phyloP scores from a whole-genome alignment of 2,888 invertebrate genomes.

The Aporophyla nigra region DNA sequence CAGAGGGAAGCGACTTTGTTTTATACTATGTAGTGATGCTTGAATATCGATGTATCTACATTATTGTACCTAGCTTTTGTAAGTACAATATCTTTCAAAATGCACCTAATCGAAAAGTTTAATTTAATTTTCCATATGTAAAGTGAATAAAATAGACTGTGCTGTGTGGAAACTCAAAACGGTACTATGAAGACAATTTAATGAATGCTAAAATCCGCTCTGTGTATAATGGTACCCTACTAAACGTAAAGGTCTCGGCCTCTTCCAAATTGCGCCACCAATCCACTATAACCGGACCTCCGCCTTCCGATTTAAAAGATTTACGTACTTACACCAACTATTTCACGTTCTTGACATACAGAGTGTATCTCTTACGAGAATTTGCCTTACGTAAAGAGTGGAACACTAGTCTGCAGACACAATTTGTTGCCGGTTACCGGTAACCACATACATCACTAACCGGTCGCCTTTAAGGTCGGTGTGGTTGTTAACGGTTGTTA shows the following conservation, averaged over 20 bases:
- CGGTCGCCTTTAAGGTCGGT: constrained; percentile 34
- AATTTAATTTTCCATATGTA: not conserved
- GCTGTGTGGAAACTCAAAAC: not conserved
- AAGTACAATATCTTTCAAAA: not conserved
- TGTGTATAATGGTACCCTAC: not conserved
- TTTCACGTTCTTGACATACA: constrained; percentile 48
- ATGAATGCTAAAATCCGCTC: not conserved
- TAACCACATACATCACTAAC: constrained; percentile 28
- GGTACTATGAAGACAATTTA: not conserved
- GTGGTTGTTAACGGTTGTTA: constrained; percentile 5
- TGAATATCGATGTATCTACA: too few relatives aligned
- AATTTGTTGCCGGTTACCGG: constrained; percentile 20
- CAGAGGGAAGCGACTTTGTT: too few relatives aligned
- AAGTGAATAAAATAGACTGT: not conserved
- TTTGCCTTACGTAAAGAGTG: constrained; percentile 36
- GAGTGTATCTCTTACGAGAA: constrained; percentile 18
- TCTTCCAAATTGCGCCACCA: constrained; percentile 18
- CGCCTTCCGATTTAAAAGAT: constrained; percentile 25
- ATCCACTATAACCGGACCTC: constrained; percentile 22
- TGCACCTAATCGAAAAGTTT: not conserved
- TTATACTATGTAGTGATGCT: too few relatives aligned
- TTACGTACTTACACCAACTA: not conserved
- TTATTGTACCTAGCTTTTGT: too few relatives aligned
- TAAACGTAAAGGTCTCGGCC: not conserved
- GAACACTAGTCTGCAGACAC: constrained; percentile 21